Percentiles rank a stretch among this genome's conserved stretches.
These are phyloP conservation scores for Pedetes capensis DNA, from an alignment of 2,113 vertebrate genomes.

Conservation along the genomic window DNA sequence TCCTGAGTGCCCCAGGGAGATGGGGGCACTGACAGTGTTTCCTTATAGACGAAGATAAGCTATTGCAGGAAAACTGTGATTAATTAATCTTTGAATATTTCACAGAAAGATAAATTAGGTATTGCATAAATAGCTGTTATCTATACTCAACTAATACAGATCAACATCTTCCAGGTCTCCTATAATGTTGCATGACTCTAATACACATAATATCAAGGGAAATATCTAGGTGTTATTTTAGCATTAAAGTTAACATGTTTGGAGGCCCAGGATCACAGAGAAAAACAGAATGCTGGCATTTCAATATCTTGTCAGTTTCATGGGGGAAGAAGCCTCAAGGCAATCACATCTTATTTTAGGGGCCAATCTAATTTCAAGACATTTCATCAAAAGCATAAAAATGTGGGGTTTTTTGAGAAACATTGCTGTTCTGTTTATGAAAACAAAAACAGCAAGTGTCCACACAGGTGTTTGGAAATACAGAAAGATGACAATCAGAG, in stretches of 20 bases:
- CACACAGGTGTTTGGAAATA: constrained; percentile 54
- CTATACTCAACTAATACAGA: constrained; percentile 34
- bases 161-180: background rate
- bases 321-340: constrained; percentile 21
- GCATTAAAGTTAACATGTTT: constrained; percentile 9
- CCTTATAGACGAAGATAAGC: background rate
- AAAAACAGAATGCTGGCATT: constrained; percentile 40
- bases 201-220: background rate
- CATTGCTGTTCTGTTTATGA: constrained; percentile 44
- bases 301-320: constrained; percentile 53
- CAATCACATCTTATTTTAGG: constrained; percentile 55
- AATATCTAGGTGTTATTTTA: constrained; percentile 31
- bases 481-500: constrained; percentile 15
- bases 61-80: background rate
- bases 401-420: constrained; percentile 44
- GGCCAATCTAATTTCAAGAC: constrained; percentile 51
- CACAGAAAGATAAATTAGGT: constrained; percentile 2
- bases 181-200: background rate
- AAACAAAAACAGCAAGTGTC: constrained; percentile 54
- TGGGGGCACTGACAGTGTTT: background rate
- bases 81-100: background rate
- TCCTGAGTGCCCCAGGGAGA: background rate
- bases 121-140: background rate
- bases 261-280: background rate
- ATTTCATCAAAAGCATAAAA: constrained; percentile 53